Evolutionary conservation across 2,113 vertebrate genomes (phyloP), one percentile per base, ranked within the genome.

Genomic region (Parotia lawesii): DNA sequence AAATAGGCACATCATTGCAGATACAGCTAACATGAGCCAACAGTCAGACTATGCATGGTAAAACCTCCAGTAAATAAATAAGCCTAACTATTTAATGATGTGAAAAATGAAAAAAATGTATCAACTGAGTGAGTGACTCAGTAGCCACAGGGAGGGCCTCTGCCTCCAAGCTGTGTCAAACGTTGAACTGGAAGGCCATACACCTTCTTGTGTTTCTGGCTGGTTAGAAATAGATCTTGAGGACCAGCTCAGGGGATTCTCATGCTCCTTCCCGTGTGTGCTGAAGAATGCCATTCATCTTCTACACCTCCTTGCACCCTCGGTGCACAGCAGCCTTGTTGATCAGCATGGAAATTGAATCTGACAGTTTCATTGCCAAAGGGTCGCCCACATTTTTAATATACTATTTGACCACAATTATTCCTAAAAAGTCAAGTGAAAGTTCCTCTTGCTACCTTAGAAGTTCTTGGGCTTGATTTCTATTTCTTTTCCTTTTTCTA

Each of bases 11-110:
- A 37, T 54, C 4, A 1, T 24, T 47, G 31, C 42, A 74, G 40
- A 33, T 38, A 54, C 11, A 54, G n/a, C 13, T 74, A 60, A 60
- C 24, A 56, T 18, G 38, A 89, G 15, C 57, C 40, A 80, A 53
- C 1, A 20, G 33, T 45, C 61, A 77, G 78, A 44, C 16, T 35
- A 35, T 22, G 37, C 21, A 37, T 0, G 0, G 8, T 51, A 50
- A 23, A 82, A 57, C 11, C 14, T 62, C 65, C 9, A 15, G 31
- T 37, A 82, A 61, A 69, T 28, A 57, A 87, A 40, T 25, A 58
- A 79, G 11, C 11, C 7, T 60, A 69, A 29, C 10, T 47, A n/a
- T 38, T 65, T 53, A 86, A 76, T 44, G 0, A n/a, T 33, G 10
- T 45, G 28, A 85, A 42, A 88, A 89, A 56, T 60, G 7, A 9